These are phyloP conservation scores for Acronicta aceris DNA, from an alignment of 2,888 invertebrate species.

Conservation along the genomic window DNA sequence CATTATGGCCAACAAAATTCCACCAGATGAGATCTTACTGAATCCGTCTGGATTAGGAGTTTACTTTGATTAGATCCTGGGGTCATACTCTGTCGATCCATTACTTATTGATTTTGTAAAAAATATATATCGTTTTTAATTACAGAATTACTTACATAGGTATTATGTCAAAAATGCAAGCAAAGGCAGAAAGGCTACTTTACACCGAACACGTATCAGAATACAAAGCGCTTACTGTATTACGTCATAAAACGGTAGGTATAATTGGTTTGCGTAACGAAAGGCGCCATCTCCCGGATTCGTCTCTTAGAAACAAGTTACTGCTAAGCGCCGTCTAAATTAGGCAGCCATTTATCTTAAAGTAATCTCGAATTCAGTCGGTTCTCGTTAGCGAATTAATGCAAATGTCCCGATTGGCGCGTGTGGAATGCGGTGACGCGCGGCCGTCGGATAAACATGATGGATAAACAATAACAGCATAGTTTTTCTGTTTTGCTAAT, in stretches of 20 bases:
- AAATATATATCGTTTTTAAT: background rate
- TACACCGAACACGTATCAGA: slow-evolving; percentile 8
- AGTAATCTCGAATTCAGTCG: slow-evolving; percentile 70
- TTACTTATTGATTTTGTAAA: no score
- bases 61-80: no score
- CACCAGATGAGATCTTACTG: slow-evolving; percentile 7
- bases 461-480: slow-evolving; percentile 68
- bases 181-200: background rate
- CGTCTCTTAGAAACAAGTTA: slow-evolving; percentile 66
- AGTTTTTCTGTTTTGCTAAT: slow-evolving; percentile 32
- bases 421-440: slow-evolving; percentile 72
- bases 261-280: slow-evolving; percentile 51
- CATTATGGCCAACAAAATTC: slow-evolving; percentile 56
- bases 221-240: slow-evolving; percentile 25
- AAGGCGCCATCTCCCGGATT: slow-evolving; percentile 68
- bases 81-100: no score
- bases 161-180: background rate
- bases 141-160: background rate
- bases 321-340: slow-evolving; percentile 73
- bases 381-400: slow-evolving; percentile 77
- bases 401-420: slow-evolving; percentile 69
- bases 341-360: slow-evolving; percentile 70
- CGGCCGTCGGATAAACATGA: slow-evolving; percentile 58
- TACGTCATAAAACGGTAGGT: slow-evolving; percentile 44
- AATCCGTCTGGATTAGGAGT: background rate